Evolutionary conservation across 2,888 invertebrate species (phyloP).

Genomic region (Saturnia pavonia): DNA sequence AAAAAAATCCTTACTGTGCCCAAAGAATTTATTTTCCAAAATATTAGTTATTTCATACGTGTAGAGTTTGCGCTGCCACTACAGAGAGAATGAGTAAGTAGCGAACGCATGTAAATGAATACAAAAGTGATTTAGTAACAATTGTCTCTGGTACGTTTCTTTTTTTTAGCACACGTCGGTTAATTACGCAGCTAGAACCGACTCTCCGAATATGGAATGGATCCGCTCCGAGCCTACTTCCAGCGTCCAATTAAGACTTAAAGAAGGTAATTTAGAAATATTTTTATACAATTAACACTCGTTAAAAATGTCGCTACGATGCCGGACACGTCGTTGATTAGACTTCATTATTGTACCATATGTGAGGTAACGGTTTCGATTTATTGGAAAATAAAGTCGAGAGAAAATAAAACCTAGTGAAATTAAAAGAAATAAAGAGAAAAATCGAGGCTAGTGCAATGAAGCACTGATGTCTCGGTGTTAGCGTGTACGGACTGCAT

Average conservation of each 20-base stretch:
- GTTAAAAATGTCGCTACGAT: conserved; percentile 5
- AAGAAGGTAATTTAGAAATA: conserved; percentile 15
- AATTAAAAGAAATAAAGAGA: background rate
- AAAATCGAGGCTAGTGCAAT: too few relatives aligned
- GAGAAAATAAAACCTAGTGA: background rate
- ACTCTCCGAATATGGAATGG: background rate
- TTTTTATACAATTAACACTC: conserved; percentile 7
- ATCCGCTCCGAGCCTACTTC: background rate
- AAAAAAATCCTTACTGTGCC: too few relatives aligned
- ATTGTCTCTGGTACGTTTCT: conserved; percentile 37
- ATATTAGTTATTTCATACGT: too few relatives aligned
- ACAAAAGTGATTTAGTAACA: conserved; percentile 41
- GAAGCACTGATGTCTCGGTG: too few relatives aligned
- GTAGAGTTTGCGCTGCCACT: background rate
- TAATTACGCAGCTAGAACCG: conserved; percentile 24
- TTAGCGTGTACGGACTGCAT: too few relatives aligned
- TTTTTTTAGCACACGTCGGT: conserved; percentile 24
- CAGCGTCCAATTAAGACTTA: conserved; percentile 11
- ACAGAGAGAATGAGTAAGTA: conserved; percentile 21
- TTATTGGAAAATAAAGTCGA: background rate
- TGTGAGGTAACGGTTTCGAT: background rate
- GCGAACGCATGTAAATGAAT: conserved; percentile 34
- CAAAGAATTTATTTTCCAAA: too few relatives aligned
- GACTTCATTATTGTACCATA: background rate
- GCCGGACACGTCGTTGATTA: conserved; percentile 5